These are phyloP conservation scores for Scaptomyza caliginosa DNA, from an alignment of 2,888 invertebrate species.

Conservation along the genomic window DNA sequence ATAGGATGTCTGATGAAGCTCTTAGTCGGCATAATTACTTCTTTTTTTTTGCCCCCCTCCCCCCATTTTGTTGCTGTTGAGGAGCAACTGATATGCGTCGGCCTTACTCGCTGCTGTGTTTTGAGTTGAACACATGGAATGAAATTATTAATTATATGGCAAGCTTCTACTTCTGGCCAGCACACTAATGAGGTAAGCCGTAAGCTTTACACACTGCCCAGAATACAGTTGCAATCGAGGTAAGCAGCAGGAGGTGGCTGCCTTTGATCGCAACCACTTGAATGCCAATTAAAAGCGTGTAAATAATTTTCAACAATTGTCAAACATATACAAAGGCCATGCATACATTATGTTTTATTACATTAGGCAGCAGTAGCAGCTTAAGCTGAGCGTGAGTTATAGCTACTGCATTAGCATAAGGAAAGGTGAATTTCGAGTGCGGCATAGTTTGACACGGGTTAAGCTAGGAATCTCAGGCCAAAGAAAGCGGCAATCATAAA, in stretches of 20 bases:
- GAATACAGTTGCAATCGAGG: slow-evolving; percentile 10
- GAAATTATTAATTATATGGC: slow-evolving; percentile 52
- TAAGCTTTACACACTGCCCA: slow-evolving; percentile 23
- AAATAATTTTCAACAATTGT: slow-evolving; percentile 75
- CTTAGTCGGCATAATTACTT: slow-evolving; percentile 80
- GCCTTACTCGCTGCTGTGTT: slow-evolving; percentile 7
- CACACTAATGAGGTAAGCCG: slow-evolving; percentile 49
- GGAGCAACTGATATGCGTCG: slow-evolving; percentile 47
- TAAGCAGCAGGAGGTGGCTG: slow-evolving; percentile 57
- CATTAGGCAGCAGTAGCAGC: slow-evolving; percentile 27
- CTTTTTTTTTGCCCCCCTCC: no score
- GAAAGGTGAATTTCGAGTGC: slow-evolving; percentile 51
- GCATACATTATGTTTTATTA: slow-evolving; percentile 57
- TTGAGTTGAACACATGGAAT: slow-evolving; percentile 35
- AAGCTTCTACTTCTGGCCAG: slow-evolving; percentile 19
- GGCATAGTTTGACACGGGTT: slow-evolving; percentile 56
- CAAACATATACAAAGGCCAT: slow-evolving; percentile 55
- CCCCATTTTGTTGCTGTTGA: neutral
- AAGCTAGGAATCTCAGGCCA: slow-evolving; percentile 12
- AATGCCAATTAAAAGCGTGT: slow-evolving; percentile 77
- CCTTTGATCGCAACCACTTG: slow-evolving; percentile 71
- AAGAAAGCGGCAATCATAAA: slow-evolving; percentile 56
- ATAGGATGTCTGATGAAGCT: slow-evolving; percentile 80
- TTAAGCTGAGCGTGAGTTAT: slow-evolving; percentile 53
- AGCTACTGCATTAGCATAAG: slow-evolving; percentile 71